Evolutionary conservation across 2,888 invertebrate species (phyloP), one percentile per base, ranked within the genome.

Genomic region (Sylvicola cinctus): DNA sequence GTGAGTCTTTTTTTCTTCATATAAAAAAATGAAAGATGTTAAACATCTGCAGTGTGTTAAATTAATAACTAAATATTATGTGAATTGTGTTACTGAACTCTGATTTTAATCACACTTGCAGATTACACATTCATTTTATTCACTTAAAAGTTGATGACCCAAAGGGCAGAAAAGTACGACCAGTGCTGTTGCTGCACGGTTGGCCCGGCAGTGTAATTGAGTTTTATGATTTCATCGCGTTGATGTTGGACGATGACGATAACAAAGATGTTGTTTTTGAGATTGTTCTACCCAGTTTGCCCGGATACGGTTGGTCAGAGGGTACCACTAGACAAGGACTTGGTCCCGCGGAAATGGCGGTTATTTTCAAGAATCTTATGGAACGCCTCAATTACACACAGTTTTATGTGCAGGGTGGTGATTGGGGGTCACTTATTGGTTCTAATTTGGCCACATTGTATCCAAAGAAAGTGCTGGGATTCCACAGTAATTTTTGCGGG

Each of bases 171-270:
- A 42, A 46, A 33, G 51, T 52, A 37, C 55, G 55, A 38, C 58
- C 58, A 12, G 46, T 57, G 3, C 17, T 58, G 3, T 44, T 90
- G 32, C 55, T 80, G 12, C 88, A 91, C 50, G 90, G 90, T 27
- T 90, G 90, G 90, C 87, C 88, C 1, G 84, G 87, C 1, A 81
- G 80, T 0, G 65, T 85, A 3, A 61, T 74, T n/a, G 88, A 90
- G 57, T 87, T 85, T 54, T 76, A 77, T 46, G 72, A 73, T 36
- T 55, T 80, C 0, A 72, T 83, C 34, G 79, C 80, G 0, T 57
- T 84, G n/a, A 68, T 65, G 1, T 43, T 59, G 29, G 40, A 52
- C 1, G 55, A 62, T 1, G 52, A 60, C 25, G 43, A 53, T 2
- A 60, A 60, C 5, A 49, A 55, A 31, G 56, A 65, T 40, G 64